Percentiles rank a stretch among this genome's conserved stretches.
These are phyloP conservation scores for Anabacerthia variegaticeps DNA, from an alignment of 2,797 vertebrate genomes.

Conservation along the genomic window DNA sequence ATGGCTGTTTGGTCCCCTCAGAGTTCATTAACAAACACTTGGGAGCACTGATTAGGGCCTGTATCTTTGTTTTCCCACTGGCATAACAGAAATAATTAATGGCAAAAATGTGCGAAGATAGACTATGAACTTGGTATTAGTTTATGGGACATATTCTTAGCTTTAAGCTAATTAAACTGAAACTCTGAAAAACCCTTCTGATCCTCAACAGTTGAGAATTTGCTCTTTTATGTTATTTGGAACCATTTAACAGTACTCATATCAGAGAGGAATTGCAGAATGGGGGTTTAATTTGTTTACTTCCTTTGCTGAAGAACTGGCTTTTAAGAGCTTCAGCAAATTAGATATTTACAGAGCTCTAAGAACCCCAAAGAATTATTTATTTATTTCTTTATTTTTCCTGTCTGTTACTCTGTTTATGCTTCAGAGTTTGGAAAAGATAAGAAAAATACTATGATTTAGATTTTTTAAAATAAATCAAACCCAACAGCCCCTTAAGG, in stretches of 20 bases:
- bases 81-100: slow-evolving; percentile 17
- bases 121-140: neutral
- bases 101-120: neutral
- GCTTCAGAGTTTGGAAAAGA: neutral
- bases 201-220: neutral
- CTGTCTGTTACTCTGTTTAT: neutral
- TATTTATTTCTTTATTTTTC: neutral
- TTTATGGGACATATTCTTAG: neutral
- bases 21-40: slow-evolving; percentile 21
- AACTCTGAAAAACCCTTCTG: neutral
- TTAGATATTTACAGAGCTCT: neutral
- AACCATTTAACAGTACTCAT: neutral
- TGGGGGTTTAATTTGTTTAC: neutral
- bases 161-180: slow-evolving; percentile 3
- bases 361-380: neutral
- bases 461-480: neutral
- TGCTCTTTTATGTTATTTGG: neutral
- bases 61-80: neutral
- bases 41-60: slow-evolving; percentile 2
- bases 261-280: neutral
- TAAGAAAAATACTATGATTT: neutral
- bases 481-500: neutral
- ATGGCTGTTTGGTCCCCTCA: neutral
- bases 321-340: neutral
- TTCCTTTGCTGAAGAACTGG: neutral